Evolutionary conservation across 92 coral and sea anemone species (phyloP).

Genomic region (Micromussa lordhowensis): DNA sequence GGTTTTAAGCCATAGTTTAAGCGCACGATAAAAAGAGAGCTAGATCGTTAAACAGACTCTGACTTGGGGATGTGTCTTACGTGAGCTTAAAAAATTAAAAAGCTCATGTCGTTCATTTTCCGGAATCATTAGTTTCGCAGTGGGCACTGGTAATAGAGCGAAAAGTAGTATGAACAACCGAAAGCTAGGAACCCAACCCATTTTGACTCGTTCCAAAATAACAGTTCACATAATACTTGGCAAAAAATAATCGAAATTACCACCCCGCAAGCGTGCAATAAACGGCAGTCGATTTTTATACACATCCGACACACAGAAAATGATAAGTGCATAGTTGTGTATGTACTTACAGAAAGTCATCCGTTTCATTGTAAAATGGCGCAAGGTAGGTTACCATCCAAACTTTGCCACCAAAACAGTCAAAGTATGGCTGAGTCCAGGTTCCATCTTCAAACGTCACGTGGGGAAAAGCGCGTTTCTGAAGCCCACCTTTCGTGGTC

Average conservation of each 20-base stretch:
- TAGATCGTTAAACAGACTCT: too few relatives aligned
- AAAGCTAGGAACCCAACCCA: not conserved
- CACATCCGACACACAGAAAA: not conserved
- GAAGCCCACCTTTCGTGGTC: slow-evolving; percentile 25
- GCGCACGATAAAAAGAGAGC: too few relatives aligned
- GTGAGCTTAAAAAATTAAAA: not conserved
- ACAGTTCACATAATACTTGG: not conserved
- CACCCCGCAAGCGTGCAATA: not conserved
- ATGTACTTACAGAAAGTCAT: slow-evolving; percentile 83
- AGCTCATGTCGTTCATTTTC: not conserved
- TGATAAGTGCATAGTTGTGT: not conserved
- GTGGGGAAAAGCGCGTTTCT: slow-evolving; percentile 51
- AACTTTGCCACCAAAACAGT: slow-evolving; percentile 86
- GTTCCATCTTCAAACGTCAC: slow-evolving; percentile 69
- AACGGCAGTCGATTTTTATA: not conserved
- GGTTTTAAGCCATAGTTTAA: too few relatives aligned
- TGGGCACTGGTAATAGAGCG: not conserved
- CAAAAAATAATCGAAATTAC: not conserved
- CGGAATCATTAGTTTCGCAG: not conserved
- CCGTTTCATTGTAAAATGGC: slow-evolving; percentile 77
- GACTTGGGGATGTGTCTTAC: too few relatives aligned
- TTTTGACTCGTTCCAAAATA: not conserved
- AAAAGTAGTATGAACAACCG: not conserved
- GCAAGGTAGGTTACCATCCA: slow-evolving; percentile 94
- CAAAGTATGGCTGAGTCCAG: slow-evolving; percentile 92